phyloP scores from a whole-genome alignment of 1,140 invertebrate species.

The Pectinophora gossypiella region DNA sequence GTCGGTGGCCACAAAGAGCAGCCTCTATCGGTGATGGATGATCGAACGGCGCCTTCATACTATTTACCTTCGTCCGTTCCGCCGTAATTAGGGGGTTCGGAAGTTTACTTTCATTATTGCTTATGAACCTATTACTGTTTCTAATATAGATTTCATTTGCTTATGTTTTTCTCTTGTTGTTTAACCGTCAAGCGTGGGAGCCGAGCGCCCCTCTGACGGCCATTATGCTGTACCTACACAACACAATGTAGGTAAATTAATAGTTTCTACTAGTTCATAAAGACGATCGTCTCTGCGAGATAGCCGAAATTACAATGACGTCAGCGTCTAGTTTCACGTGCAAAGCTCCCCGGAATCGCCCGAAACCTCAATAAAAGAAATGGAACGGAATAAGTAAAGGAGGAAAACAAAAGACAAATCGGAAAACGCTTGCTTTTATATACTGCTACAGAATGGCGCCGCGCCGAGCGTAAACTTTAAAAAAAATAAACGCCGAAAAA shows the following conservation, averaged over 20 bases:
- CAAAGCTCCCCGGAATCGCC: background rate
- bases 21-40: slow-evolving; percentile 70
- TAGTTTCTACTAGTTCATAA: too few relatives aligned
- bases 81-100: slow-evolving; percentile 66
- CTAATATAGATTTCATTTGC: slow-evolving; percentile 65
- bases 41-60: slow-evolving; percentile 65
- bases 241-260: too few relatives aligned
- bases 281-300: too few relatives aligned
- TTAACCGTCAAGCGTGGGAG: slow-evolving; percentile 23
- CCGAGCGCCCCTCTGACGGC: background rate
- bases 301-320: background rate
- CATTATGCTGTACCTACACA: too few relatives aligned
- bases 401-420: slow-evolving; percentile 57
- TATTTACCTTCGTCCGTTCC: slow-evolving; percentile 62
- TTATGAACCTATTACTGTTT: slow-evolving; percentile 65
- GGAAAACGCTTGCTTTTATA: slow-evolving; percentile 53
- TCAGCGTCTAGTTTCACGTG: background rate
- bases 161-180: slow-evolving; percentile 30
- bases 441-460: slow-evolving; percentile 35
- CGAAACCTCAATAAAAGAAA: slow-evolving; percentile 23
- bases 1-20: slow-evolving; percentile 70
- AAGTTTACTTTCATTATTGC: slow-evolving; percentile 70
- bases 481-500: slow-evolving; percentile 72
- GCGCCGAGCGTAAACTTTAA: slow-evolving; percentile 63
- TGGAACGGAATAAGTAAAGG: slow-evolving; percentile 34